phyloP scores from a whole-genome alignment of 1,140 invertebrate species.

The Acromyrmex echinatior region DNA sequence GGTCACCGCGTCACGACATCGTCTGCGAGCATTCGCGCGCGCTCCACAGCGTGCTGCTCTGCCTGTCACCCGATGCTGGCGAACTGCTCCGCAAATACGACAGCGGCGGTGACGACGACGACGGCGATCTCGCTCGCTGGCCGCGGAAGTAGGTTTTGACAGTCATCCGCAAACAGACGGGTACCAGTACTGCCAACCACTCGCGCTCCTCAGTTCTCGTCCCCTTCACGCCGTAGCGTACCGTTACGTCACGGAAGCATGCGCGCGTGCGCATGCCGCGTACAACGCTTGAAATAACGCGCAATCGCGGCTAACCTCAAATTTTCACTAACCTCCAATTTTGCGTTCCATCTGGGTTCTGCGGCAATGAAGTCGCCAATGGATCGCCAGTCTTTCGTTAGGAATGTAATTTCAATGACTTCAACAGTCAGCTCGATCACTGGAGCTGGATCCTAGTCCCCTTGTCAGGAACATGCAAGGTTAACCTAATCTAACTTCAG shows the following conservation, averaged over 20 bases:
- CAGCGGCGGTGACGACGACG: conserved; percentile 13
- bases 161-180: conserved; percentile 82
- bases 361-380: not conserved
- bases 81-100: conserved; percentile 11
- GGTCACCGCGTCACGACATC: conserved; percentile 33
- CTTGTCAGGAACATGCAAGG: too few relatives aligned
- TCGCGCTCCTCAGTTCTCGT: not conserved
- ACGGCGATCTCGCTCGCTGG: conserved; percentile 39
- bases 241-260: conserved; percentile 63
- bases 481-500: not conserved
- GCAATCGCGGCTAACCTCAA: conserved; percentile 30
- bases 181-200: conserved; percentile 68
- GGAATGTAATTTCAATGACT: not conserved
- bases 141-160: conserved; percentile 82
- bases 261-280: too few relatives aligned
- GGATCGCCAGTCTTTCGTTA: not conserved
- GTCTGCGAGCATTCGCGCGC: conserved; percentile 29
- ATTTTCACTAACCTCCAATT: not conserved
- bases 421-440: not conserved
- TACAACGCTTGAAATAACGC: not conserved
- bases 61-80: conserved; percentile 14
- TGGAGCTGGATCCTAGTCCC: not conserved
- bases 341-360: not conserved
- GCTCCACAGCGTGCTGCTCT: conserved; percentile 13
- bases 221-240: not conserved